phyloP scores from a whole-genome alignment of 2,888 invertebrate genomes.

The Polyommatus iphigenia region DNA sequence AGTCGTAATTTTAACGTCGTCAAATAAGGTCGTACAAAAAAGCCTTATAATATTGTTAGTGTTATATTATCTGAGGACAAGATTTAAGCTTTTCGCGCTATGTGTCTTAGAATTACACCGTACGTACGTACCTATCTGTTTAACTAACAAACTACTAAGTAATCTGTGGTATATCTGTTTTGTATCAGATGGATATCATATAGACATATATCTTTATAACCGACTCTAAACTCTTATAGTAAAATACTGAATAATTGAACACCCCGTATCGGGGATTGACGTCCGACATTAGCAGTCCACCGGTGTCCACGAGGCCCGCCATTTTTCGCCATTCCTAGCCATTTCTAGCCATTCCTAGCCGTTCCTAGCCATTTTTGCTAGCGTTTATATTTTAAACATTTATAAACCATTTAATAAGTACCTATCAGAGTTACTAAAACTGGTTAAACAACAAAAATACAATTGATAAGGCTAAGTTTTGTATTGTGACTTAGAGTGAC shows the following conservation, averaged over 20 bases:
- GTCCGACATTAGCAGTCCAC: neutral
- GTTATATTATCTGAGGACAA: too few species aligned
- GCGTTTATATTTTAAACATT: conserved; percentile 2
- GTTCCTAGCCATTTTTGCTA: neutral
- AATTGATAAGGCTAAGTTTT: too few species aligned
- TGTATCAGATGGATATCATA: neutral
- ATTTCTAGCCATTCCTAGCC: neutral
- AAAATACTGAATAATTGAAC: conserved; percentile 21
- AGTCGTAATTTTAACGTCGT: too few species aligned
- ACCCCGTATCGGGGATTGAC: neutral
- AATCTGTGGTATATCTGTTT: neutral
- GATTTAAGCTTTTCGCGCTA: too few species aligned
- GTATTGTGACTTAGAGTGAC: too few species aligned
- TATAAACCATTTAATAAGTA: neutral
- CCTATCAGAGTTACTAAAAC: neutral
- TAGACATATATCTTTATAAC: neutral
- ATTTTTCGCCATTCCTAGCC: conserved; percentile 8
- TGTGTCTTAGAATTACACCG: too few species aligned
- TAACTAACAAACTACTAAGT: neutral
- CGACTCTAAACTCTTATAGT: neutral
- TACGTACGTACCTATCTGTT: too few species aligned
- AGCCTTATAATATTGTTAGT: too few species aligned
- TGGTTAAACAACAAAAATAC: too few species aligned
- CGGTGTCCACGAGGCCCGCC: neutral
- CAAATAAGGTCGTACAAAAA: too few species aligned